Evolutionary conservation across 2,797 vertebrate genomes (phyloP), one percentile per base, ranked within the genome.

Genomic region (Pristis pectinata): DNA sequence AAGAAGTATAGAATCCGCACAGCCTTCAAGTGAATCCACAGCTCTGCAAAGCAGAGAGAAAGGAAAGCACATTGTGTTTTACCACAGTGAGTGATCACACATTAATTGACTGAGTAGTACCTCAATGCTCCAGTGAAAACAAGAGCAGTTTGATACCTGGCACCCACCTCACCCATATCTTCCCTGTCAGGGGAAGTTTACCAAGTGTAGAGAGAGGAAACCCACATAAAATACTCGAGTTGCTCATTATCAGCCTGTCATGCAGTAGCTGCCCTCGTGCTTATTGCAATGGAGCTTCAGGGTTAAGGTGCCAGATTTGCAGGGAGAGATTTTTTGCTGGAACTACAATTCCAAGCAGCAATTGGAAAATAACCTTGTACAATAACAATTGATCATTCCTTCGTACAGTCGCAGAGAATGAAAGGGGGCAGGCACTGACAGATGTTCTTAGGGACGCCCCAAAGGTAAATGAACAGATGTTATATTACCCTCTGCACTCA

Each of bases 321-420:
- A 87, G 30, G 4, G 4, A 30, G 30, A 87, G 53, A 15, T 0
- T 15, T 17, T 6, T 11, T 7, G 53, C n/a, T 19, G 30, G 83
- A 87, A 87, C 59, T 17, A 61, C 56, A n/a, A 59, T n/a, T 59
- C 83, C 15, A n/a, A 87, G 53, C 13, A 7, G 7, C 53, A 59
- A 34, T 87, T 59, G 30, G 56, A 87, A 87, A 87, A n/a, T 87
- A 87, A 87, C 83, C 83, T 87, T 87, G 83, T 61, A 61, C 30
- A 59, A 59, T 87, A 87, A 87, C 56, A 87, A n/a, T 87, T 87
- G 83, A 87, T 87, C 83, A 87, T 87, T n/a, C 4, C 11, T 87
- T 61, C 83, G 27, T 30, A n/a, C 34, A 13, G 10, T 87, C 53
- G 56, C 53, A 87, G 83, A 34, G 53, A 34, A 13, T 19, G 30